Conservation (phyloP, 2,888 invertebrate species). For the Rhagonycha fulva region DNA sequence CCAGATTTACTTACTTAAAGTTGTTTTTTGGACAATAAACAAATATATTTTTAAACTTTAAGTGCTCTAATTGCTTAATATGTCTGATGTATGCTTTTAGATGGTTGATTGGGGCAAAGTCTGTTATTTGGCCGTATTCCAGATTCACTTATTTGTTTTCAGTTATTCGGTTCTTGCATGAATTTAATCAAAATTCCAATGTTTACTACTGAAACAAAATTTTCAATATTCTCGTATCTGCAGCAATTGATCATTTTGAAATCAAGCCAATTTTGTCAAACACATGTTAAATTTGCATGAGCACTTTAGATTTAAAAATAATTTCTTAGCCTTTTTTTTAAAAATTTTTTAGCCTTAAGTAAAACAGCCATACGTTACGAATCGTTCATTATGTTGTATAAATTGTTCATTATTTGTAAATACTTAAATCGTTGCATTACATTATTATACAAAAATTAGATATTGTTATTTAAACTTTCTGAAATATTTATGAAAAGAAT, state of each 20-base stretch:
- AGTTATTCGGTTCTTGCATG: background rate
- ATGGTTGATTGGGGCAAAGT: background rate
- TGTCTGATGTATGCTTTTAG: background rate
- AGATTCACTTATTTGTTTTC: background rate
- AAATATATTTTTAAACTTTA: background rate
- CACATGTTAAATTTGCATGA: background rate
- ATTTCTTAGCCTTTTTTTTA: too few species aligned
- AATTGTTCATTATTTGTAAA: conserved; percentile 19
- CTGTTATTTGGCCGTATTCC: background rate
- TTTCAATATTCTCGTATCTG: background rate
- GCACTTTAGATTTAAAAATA: background rate
- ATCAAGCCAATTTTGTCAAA: too few species aligned
- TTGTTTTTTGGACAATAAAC: background rate
- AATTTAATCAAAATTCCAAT: background rate
- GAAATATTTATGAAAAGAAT: conserved; percentile 29
- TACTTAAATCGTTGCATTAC: conserved; percentile 27
- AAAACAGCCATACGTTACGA: background rate
- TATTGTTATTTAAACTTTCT: conserved; percentile 30
- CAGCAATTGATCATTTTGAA: background rate
- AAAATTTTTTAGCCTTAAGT: background rate
- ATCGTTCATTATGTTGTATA: conserved; percentile 17
- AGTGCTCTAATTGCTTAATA: background rate
- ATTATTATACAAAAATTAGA: conserved; percentile 15
- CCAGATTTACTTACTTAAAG: background rate
- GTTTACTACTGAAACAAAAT: background rate